These are phyloP conservation scores for Thomomys bottae DNA, from an alignment of 2,113 vertebrate genomes.

Conservation along the genomic window DNA sequence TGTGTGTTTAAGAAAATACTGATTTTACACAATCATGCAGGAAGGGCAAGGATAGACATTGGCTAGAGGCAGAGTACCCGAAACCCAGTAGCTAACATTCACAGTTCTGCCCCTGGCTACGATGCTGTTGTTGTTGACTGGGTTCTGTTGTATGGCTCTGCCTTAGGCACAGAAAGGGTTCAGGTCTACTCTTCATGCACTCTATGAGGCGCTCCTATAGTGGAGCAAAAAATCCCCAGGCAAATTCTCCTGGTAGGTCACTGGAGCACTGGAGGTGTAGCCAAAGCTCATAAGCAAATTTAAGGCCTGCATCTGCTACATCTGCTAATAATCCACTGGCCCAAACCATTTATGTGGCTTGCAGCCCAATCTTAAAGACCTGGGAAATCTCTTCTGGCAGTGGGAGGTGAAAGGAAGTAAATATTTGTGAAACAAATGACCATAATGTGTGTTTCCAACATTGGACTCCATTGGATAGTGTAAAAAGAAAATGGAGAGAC, in stretches of 20 bases:
- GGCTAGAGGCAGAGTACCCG: not conserved
- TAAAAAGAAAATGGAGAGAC: slow-evolving; percentile 12
- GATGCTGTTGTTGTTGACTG: not conserved
- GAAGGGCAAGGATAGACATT: not conserved
- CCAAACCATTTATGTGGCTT: not conserved
- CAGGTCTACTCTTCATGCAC: not conserved
- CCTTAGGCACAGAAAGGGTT: not conserved
- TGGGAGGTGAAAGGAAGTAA: not conserved
- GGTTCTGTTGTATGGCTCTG: not conserved
- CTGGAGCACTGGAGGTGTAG: not conserved
- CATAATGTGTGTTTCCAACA: not conserved
- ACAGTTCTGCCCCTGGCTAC: no score
- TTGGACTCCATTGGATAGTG: not conserved
- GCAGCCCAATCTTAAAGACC: no score
- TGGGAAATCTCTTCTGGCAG: not conserved
- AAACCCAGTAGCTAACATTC: not conserved
- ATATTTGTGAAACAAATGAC: not conserved
- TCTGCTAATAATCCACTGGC: not conserved
- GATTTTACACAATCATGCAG: not conserved
- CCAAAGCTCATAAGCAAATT: not conserved
- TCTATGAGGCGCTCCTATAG: not conserved
- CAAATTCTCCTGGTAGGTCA: not conserved
- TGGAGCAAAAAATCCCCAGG: not conserved
- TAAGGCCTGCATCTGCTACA: not conserved
- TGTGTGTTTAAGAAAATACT: not conserved